Evolutionary conservation across 2,888 invertebrate species (phyloP), one percentile per base, ranked within the genome.

Genomic region (Lordiphosa fenestrarum): DNA sequence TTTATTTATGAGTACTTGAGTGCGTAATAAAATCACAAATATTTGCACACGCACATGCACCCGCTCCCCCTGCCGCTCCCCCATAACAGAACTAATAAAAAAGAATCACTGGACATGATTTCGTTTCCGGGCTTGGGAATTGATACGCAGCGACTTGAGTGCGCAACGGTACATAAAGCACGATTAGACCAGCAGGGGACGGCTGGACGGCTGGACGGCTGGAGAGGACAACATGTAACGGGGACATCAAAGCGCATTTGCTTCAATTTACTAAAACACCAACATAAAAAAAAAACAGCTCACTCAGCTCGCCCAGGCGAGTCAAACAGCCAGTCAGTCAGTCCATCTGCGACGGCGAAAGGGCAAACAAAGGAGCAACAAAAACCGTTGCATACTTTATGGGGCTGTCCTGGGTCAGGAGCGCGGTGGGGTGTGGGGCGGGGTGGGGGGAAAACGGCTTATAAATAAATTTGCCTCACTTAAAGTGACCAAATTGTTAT

Each of bases 391-490:
- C 30, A 30, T 30, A 30, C 30, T 30, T 30, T 6, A 15, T n/a
- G 15, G 10, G 21, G n/a, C 13, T 5, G 4, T 12, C 25, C 19
- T 5, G 30, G 13, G n/a, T 5, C 15, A 15, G 15, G 15, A 15
- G 15, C 15, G 15, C 1, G 2, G 15, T 19, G 4, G 47, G 33
- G 7, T 47, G 15, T 15, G 15, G 1, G 15, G 15, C 9, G 51
- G 53, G 21, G 42, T 67, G 15, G 10, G 51, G 53, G 21, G 42
- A 69, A 73, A 80, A 85, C 73, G 81, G 85, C 84, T 87, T 86
- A 86, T 85, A 88, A 87, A 88, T 88, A 88, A 88, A 88, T 88
- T 88, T 88, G 88, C 86, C 84, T 86, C 88, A 88, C 87, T 88
- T 88, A 84, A 86, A 87, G 88, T 88, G 88, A 87, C 88, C 88